Base-by-base conservation (phyloP, 2,888 invertebrate genomes). In the Coecobrya sp. region DNA sequence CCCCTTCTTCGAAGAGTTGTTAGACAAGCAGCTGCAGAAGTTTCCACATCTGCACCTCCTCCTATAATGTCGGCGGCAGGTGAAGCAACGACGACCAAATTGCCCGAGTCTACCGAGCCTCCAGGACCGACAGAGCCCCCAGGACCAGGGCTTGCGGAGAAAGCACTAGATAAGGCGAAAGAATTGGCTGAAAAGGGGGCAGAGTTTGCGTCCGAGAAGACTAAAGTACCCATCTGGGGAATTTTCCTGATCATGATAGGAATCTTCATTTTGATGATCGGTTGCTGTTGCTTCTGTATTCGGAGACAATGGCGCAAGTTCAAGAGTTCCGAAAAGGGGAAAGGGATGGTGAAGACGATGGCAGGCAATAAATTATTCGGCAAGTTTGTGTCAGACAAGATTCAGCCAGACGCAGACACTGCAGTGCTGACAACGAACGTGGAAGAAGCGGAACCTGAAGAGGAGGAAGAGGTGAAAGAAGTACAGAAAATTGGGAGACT, bases 221-320 rank as follows among this genome's bases (percentile, higher is more conserved):
- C 94, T 84, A 86, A 94, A 73, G 86, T 94, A 36, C 94, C 94
- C 76, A 92, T 94, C 25, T 94, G 94, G 94, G 94, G 94, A 13
- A 92, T 94, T 68, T 86, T 94, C 65, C 91, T 94, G 13, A 94
- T 94, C 86, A 89, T 94, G 22, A 93, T 94, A 81, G 93, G 94
- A 86, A 93, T 94, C 76, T 86, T 94, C 86, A 93, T 94, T 68
- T 84, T 94, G 62, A 88, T 93, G 81, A 76, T 81, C 45, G 87
- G 85, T 52, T 93, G 94, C 68, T 93, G 93, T 87, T 94, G 93
- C 79, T 91, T 94, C 92, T 93, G 92, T 45, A 93, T 94, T 42
- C 93, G 94, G 82, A 92, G 94, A 79, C 93, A 94, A 93, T 94
- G 93, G 93, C 93, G 93, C 49, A 93, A 94, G 70, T 94, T 94